These are phyloP conservation scores for Microctenopoma stevenorrisi DNA, from an alignment of 2,797 vertebrate species.

Conservation along the genomic window DNA sequence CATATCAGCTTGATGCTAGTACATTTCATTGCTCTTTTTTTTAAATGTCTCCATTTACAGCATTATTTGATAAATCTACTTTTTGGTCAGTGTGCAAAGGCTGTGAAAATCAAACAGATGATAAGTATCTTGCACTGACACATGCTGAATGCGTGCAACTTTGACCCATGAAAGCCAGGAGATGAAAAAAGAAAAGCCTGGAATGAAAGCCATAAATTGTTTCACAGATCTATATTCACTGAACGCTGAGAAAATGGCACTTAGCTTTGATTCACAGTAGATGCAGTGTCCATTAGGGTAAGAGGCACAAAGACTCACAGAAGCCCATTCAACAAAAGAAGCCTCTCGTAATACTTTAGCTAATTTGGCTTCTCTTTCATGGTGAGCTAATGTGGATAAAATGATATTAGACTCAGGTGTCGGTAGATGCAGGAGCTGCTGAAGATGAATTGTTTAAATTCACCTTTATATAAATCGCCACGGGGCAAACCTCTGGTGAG, in stretches of 20 bases:
- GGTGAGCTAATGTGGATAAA: constrained; percentile 17
- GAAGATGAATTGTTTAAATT: constrained; percentile 16
- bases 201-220: constrained; percentile 40
- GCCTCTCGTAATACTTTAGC: constrained; percentile 18
- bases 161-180: constrained; percentile 23
- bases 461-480: constrained; percentile 3
- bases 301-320: constrained; percentile 32
- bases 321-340: constrained; percentile 34
- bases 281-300: constrained; percentile 27
- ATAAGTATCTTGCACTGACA: constrained; percentile 6
- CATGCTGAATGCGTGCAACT: constrained; percentile 31
- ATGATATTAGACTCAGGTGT: constrained; percentile 14
- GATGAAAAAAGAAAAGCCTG: constrained; percentile 27
- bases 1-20: constrained; percentile 5
- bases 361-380: constrained; percentile 26
- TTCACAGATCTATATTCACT: constrained; percentile 44
- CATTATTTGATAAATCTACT: neutral
- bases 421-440: constrained; percentile 5
- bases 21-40: neutral
- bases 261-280: constrained; percentile 47
- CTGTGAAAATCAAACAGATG: constrained; percentile 26
- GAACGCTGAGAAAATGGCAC: constrained; percentile 51
- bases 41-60: neutral
- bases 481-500: constrained; percentile 1
- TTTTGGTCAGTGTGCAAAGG: neutral